Percentiles rank a stretch among this genome's conserved stretches.
Conservation (phyloP, 2,113 vertebrate genomes). For the Lontra canadensis region DNA sequence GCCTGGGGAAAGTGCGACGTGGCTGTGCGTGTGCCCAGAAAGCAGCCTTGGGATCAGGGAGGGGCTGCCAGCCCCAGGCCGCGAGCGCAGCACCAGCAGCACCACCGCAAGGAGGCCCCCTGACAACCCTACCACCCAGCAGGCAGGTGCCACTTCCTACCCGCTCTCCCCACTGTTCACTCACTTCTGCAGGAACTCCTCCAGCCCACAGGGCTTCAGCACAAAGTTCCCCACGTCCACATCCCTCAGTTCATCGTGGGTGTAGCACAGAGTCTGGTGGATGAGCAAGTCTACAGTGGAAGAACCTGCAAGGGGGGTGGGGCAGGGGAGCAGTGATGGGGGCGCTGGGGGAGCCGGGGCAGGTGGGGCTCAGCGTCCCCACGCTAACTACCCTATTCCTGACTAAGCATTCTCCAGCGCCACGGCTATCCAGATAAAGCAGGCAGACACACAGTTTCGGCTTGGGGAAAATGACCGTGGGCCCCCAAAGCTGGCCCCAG, state of each 20-base stretch:
- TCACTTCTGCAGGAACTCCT: conserved; percentile 96
- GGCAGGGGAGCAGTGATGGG: rapidly evolving
- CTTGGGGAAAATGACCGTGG: not conserved
- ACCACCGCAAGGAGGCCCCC: not conserved
- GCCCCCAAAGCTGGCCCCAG: not conserved
- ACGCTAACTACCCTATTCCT: not conserved
- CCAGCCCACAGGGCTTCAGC: conserved; percentile 88
- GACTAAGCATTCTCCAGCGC: not conserved
- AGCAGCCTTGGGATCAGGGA: not conserved
- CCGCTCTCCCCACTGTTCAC: not conserved
- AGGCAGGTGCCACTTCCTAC: not conserved
- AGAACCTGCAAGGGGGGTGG: conserved; percentile 84
- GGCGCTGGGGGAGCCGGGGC: not conserved
- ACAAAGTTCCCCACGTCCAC: conserved; percentile 88
- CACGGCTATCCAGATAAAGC: not conserved
- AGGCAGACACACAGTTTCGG: not conserved
- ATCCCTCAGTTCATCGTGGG: conserved; percentile 90
- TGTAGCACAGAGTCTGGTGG: conserved; percentile 96
- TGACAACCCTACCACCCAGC: not conserved
- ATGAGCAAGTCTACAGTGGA: conserved; percentile 96
- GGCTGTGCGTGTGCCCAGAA: conserved; percentile 27
- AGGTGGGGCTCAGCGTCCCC: not conserved
- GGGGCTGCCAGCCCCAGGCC: not conserved
- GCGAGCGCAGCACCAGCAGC: not conserved
- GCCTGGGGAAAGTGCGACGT: conserved; percentile 35